phyloP scores from a whole-genome alignment of 2,888 invertebrate genomes.

The Anaspis maculata region DNA sequence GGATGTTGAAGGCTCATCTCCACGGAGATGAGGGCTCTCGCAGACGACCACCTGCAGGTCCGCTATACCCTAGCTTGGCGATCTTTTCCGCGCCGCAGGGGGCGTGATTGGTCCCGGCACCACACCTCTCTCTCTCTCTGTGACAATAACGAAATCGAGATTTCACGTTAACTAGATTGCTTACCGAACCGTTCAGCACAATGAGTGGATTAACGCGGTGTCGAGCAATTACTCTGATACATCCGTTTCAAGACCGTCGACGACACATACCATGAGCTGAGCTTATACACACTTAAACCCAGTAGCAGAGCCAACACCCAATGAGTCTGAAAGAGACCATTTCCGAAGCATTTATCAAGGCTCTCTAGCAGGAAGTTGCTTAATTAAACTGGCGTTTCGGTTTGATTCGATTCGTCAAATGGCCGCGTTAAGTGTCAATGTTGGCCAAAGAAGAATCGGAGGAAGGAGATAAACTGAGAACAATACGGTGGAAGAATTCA shows the following conservation, averaged over 20 bases:
- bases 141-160: conserved; percentile 26
- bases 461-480: background rate
- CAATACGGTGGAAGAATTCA: conserved; percentile 12
- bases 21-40: too few relatives aligned
- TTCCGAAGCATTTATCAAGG: conserved; percentile 13
- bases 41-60: conserved; percentile 23
- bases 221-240: conserved; percentile 14
- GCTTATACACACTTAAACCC: too few relatives aligned
- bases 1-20: too few relatives aligned
- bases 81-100: conserved; percentile 25
- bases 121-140: conserved; percentile 15
- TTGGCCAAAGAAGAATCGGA: background rate
- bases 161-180: conserved; percentile 30
- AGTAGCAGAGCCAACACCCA: too few relatives aligned
- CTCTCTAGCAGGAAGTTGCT: conserved; percentile 13
- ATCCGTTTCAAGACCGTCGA: conserved; percentile 10
- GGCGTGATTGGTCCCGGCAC: conserved; percentile 23
- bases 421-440: too few relatives aligned
- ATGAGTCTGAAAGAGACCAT: too few relatives aligned
- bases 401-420: too few relatives aligned
- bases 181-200: conserved; percentile 24
- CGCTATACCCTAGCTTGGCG: conserved; percentile 21
- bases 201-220: conserved; percentile 8
- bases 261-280: too few relatives aligned
- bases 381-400: conserved; percentile 13